Evolutionary conservation across 2,797 vertebrate species (phyloP), one percentile per base, ranked within the genome.

Genomic region (Scleropages formosus): DNA sequence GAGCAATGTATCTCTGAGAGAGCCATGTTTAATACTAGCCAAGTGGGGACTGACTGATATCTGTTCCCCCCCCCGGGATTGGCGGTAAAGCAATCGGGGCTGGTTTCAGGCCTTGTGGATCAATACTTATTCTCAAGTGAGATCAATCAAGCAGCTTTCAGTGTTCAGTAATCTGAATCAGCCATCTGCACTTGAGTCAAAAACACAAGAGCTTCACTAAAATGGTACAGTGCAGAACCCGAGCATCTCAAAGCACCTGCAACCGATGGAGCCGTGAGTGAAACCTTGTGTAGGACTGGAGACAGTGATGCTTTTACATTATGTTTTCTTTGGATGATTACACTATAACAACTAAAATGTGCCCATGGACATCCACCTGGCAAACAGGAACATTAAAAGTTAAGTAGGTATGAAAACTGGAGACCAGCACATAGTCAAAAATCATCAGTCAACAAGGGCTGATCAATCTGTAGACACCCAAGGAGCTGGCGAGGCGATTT

Each of bases 11-110:
- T 39, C 7, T 31, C 9, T 65, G n/a, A 65, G 31, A 4, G 31
- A n/a, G 27, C 12, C n/a, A 31, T n/a, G 31, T 46, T 46, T 39
- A 46, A 39, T 46, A 39, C 64, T 18, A 63, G 63, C 63, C 66
- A 66, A 66, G 64, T 39, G 46, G 66, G 31, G 1, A 66, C 31
- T n/a, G 39, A 56, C 62, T 64, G 26, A 75, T n/a, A 56, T n/a
- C n/a, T n/a, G n/a, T n/a, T n/a, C n/a, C n/a, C n/a, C n/a, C n/a
- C n/a, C n/a, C n/a, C n/a, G n/a, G n/a, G n/a, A n/a, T n/a, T n/a
- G n/a, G 83, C 85, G 83, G 31, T 65, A 61, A 46, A 69, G 75
- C 78, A 81, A 83, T 73, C 27, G 68, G 78, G 83, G 67, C 49
- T 76, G 82, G 79, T 78, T 85, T 88, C 71, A 8, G n/a, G 49